Evolutionary conservation across 2,888 invertebrate genomes (phyloP).

Genomic region (Hoplodrina blanda): DNA sequence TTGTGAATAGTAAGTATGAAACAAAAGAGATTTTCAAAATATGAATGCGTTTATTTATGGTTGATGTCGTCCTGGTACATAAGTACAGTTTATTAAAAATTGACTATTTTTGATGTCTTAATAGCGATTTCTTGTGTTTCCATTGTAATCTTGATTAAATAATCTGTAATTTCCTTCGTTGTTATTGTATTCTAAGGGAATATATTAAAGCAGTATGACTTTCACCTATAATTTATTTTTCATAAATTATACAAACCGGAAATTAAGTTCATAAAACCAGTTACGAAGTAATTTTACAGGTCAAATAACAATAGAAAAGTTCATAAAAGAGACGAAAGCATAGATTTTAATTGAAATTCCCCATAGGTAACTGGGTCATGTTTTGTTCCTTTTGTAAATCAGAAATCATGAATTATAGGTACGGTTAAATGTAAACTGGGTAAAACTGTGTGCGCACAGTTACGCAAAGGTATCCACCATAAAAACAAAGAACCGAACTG

Average conservation of each 20-base stretch:
- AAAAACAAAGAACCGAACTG: background rate
- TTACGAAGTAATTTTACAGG: constrained; percentile 26
- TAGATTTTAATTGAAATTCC: constrained; percentile 34
- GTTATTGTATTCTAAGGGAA: constrained; percentile 1
- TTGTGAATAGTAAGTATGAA: no score
- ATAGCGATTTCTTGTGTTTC: background rate
- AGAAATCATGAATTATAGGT: constrained; percentile 24
- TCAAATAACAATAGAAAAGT: constrained; percentile 34
- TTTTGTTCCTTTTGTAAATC: constrained; percentile 54
- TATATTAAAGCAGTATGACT: constrained; percentile 3
- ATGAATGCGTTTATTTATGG: no score
- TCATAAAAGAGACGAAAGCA: constrained; percentile 26
- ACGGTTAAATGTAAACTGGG: background rate
- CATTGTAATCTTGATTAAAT: constrained; percentile 1
- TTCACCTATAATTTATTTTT: constrained; percentile 10
- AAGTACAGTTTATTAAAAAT: no score
- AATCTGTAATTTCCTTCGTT: constrained; percentile 6
- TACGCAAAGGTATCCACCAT: background rate
- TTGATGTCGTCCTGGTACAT: no score
- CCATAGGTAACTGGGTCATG: constrained; percentile 30
- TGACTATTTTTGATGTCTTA: no score
- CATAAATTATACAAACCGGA: constrained; percentile 36
- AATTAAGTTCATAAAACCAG: constrained; percentile 35
- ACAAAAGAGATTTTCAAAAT: no score
- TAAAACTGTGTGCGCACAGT: background rate